Base-by-base conservation (phyloP, 2,113 vertebrate genomes). In the Suncus etruscus region DNA sequence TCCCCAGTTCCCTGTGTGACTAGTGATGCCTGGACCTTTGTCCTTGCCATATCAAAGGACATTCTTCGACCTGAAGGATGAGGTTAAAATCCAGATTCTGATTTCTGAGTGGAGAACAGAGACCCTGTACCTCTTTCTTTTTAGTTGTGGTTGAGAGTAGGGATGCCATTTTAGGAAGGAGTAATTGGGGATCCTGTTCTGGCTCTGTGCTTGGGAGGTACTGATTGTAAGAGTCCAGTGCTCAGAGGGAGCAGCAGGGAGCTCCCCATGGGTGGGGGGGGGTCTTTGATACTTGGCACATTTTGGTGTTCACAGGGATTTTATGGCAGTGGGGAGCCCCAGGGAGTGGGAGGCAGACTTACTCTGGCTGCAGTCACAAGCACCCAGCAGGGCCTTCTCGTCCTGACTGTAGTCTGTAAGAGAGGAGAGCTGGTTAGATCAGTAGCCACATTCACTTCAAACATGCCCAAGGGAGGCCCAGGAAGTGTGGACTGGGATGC, bases 391-490 rank as follows among this genome's bases (percentile, higher is more conserved):
- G 0, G 98, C 99, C 89, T 99, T 99, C 97, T 99, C 98, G 0
- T 99, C 99, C 95, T 99, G 98, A 90, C 98, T 99, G 98, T 99
- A 99, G 97, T 99, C 99, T 99, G 98, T 14, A 95, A 94, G 94
- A 39, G 79, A 93, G 85, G 87, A 92, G 84, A 83, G 86, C 48
- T 0, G 0, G n/a, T 96, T 31, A 97, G 95, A 47, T 22, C 6
- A 8, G 29, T 32, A 22, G 48, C 12, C 8, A 25, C 0, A 2
- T 51, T 18, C 11, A 22, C 20, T 25, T 50, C n/a, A 3, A 29
- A 31, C 8, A 10, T 16, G 16, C 6, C 24, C 22, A 66, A 66
- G 58, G 25, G n/a, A 29, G n/a, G 14, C 15, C 2, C 58, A 61
- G 2, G 54, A 1, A 76, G 65, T 7, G 63, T 8, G 39, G 54